Conservation (phyloP, 2,888 invertebrate species). For the Balanococcus diminutus region DNA sequence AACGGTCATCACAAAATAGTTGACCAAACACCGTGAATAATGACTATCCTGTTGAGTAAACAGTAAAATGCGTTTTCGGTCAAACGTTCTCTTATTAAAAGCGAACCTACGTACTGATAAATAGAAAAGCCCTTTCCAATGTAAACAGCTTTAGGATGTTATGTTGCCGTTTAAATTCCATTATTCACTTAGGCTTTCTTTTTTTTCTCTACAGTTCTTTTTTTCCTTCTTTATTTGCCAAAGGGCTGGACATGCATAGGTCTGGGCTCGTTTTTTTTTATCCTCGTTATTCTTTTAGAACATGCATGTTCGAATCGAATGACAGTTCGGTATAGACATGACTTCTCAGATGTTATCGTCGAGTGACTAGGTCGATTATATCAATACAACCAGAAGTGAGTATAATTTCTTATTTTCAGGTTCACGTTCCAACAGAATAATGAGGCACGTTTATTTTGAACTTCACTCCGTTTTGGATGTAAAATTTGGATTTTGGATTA, state of each 20-base stretch:
- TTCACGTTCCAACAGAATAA: not conserved
- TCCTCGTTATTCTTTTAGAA: not conserved
- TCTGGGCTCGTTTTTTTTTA: not conserved
- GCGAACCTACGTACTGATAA: constrained; percentile 46
- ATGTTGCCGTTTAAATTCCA: constrained; percentile 48
- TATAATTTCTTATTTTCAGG: too few relatives aligned
- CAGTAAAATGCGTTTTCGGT: constrained; percentile 54
- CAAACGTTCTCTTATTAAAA: constrained; percentile 50
- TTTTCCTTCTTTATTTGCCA: constrained; percentile 2
- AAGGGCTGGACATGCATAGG: not conserved
- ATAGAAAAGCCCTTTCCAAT: constrained; percentile 51
- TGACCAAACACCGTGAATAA: constrained; percentile 53
- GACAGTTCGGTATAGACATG: not conserved
- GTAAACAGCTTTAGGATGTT: constrained; percentile 52
- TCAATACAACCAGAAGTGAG: too few relatives aligned
- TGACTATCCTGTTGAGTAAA: constrained; percentile 53
- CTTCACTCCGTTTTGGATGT: too few relatives aligned
- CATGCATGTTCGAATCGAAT: too few relatives aligned
- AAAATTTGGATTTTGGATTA: too few relatives aligned
- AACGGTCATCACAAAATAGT: constrained; percentile 52
- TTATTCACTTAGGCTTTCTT: constrained; percentile 52
- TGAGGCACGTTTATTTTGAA: too few relatives aligned
- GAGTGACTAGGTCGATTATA: not conserved
- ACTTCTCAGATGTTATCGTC: not conserved
- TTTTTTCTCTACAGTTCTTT: not conserved